Evolutionary conservation across 2,797 vertebrate genomes (phyloP), one percentile per base, ranked within the genome.

Genomic region (Sebastes glaucus): DNA sequence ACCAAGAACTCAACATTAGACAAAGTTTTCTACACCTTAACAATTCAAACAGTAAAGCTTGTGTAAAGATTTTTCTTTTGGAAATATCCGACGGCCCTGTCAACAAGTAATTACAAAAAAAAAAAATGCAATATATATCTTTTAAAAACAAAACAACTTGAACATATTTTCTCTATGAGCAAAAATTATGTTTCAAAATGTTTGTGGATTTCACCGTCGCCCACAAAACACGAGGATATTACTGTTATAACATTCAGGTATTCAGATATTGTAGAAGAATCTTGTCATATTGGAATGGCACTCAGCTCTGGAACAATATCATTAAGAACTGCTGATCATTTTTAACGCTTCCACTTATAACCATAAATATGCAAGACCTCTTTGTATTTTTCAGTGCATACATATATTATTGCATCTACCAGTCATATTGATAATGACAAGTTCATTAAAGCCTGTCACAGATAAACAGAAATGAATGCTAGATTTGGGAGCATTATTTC

Each of bases 21-120:
- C 97, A 97, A 97, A 97, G 93, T 95, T 96, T 93, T 93, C 95
- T 96, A 96, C 96, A 97, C 94, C 93, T 94, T 96, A 97, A 96
- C 97, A 96, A 97, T 91, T 94, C 90, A 90, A 95, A 95, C 96
- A 96, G 95, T 96, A 97, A 97, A 97, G 96, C 96, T 96, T 94
- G 95, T 96, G 94, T 96, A 95, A 96, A 96, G 87, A 85, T 86
- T 96, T 95, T 93, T 95, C 91, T 95, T 94, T 95, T 93, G 92
- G 92, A 96, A 96, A 96, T 90, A 93, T 92, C 91, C 60, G 94
- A 96, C 94, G 93, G 95, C 95, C 95, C 94, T 96, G 94, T 94
- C 94, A 81, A 96, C 90, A 16, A 94, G 89, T 96, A 93, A 94
- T 88, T 94, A 94, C 94, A 95, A 93, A 95, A 42, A 42, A 38